Evolutionary conservation across 2,888 invertebrate genomes (phyloP).

Genomic region (Pollenia labialis): DNA sequence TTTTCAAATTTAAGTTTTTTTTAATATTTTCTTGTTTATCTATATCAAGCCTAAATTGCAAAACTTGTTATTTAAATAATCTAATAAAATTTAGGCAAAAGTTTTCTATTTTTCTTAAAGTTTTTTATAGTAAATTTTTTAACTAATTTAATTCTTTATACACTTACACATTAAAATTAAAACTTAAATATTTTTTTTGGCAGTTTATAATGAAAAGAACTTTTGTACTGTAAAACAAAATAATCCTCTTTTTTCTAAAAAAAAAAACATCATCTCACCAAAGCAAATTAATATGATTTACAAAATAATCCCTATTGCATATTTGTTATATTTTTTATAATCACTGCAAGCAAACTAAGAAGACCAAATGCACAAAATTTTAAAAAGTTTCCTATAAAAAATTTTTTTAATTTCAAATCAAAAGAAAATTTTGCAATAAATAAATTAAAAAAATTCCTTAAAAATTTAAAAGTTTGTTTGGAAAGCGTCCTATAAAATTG

Average conservation of each 20-base stretch:
- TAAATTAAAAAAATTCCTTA: too few species aligned
- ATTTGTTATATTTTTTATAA: too few species aligned
- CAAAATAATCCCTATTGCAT: too few species aligned
- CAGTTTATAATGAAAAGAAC: conserved; percentile 42
- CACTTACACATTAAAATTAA: conserved; percentile 8
- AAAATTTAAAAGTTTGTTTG: too few species aligned
- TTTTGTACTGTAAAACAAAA: background rate
- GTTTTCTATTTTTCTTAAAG: background rate
- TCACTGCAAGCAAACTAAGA: too few species aligned
- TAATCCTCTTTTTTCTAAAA: background rate
- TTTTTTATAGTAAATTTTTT: background rate
- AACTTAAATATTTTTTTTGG: conserved; percentile 42
- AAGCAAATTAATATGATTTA: too few species aligned
- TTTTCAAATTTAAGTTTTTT: conserved; percentile 6
- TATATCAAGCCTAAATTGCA: conserved; percentile 40
- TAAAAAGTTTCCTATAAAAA: too few species aligned
- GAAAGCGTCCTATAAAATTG: too few species aligned
- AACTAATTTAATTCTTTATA: background rate
- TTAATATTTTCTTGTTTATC: conserved; percentile 1
- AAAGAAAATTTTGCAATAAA: too few species aligned
- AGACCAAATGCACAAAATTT: too few species aligned
- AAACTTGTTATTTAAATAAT: conserved; percentile 19
- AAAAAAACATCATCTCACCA: background rate
- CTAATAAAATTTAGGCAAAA: conserved; percentile 12
- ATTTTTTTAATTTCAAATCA: too few species aligned